These are phyloP conservation scores for Chaetodon trifasciatus DNA, from an alignment of 2,797 vertebrate species.

Conservation along the genomic window DNA sequence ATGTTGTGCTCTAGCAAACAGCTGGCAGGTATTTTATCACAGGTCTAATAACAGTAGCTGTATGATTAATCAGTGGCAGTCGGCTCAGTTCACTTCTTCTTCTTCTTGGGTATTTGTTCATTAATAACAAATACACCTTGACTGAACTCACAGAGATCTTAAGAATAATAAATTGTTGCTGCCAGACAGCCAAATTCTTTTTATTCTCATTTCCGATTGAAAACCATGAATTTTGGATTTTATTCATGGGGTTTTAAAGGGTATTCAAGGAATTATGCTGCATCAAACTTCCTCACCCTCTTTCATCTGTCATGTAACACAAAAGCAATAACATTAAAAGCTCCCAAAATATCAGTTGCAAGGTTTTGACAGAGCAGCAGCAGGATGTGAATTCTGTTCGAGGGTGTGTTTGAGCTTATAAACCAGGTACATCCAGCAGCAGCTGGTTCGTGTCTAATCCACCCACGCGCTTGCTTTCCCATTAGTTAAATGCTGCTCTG, in stretches of 20 bases:
- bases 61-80: background rate
- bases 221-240: conserved; percentile 2
- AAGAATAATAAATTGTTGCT: conserved; percentile 44
- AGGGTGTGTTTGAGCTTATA: conserved; percentile 43
- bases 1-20: conserved; percentile 7
- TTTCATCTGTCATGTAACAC: conserved; percentile 6
- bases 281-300: background rate
- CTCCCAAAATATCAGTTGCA: conserved; percentile 3
- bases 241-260: conserved; percentile 2
- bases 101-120: conserved; percentile 11
- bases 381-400: conserved; percentile 41
- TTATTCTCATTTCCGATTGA: background rate
- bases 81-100: conserved; percentile 9
- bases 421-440: conserved; percentile 35
- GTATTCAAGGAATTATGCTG: background rate
- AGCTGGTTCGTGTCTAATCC: conserved; percentile 51
- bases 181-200: conserved; percentile 8
- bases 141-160: conserved; percentile 32
- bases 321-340: conserved; percentile 15
- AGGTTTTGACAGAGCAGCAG: conserved; percentile 31
- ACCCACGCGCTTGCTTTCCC: conserved; percentile 39
- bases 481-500: conserved; percentile 61
- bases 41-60: background rate
- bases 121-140: conserved; percentile 9
- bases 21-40: conserved; percentile 10